Conservation (phyloP, 2,113 vertebrate species). For the Notechis scutatus region DNA sequence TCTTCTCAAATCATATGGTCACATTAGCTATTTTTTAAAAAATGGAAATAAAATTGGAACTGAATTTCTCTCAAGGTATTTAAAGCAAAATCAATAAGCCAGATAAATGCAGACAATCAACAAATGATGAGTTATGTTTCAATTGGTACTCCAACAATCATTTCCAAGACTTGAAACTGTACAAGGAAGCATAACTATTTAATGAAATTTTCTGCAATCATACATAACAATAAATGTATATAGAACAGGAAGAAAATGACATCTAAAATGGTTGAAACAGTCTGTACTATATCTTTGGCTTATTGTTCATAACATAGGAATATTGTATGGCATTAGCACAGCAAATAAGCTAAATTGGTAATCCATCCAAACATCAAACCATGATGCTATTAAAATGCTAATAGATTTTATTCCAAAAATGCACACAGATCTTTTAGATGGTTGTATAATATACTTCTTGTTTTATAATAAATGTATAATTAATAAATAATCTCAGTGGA, state of each 20-base stretch:
- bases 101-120: conserved; percentile 10
- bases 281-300: not conserved
- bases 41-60: not conserved
- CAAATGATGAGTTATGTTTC: not conserved
- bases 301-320: not conserved
- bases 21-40: not conserved
- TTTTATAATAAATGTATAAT: not conserved
- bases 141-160: not conserved
- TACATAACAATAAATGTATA: not conserved
- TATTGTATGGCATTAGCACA: not conserved
- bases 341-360: not conserved
- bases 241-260: not conserved
- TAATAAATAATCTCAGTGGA: not conserved
- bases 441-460: not conserved
- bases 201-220: conserved; percentile 3
- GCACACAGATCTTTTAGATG: not conserved
- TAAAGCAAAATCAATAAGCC: conserved; percentile 28
- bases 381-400: conserved; percentile 20
- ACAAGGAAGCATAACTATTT: not conserved
- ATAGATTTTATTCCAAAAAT: not conserved
- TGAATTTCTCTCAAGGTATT: not conserved
- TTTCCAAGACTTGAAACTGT: not conserved
- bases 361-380: not conserved
- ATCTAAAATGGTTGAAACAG: not conserved
- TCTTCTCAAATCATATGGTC: not conserved